Evolutionary conservation across 2,113 vertebrate species (phyloP), one percentile per base, ranked within the genome.

Genomic region (Ailuropoda melanoleuca): DNA sequence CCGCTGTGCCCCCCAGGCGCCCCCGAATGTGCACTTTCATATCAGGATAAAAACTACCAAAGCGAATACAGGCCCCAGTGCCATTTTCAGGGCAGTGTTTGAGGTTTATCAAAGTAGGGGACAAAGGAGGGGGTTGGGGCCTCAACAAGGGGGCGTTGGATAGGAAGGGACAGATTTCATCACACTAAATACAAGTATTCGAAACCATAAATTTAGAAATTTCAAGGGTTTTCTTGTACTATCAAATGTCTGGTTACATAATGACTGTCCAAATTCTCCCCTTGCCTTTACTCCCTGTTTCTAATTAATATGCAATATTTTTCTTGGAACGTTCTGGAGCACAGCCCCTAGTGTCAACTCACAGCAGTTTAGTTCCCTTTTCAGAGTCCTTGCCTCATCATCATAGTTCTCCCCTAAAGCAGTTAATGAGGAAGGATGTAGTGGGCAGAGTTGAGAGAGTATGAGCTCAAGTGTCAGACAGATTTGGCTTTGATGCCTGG

Each of bases 121-220:
- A n/a, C 10, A 12, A 4, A 2, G 64, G 10, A 26, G 18, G 14
- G 3, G 31, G 0, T 2, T 17, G 24, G 23, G 56, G 34, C n/a
- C 77, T 78, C 39, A 86, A 82, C 12, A 48, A 34, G 14, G 23
- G 14, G 37, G 29, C 12, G 21, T 7, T 77, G 19, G 10, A 17
- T 39, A 50, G 29, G 48, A 23, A 58, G 24, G 90, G 55, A 3
- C 9, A 24, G 24, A 60, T 43, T 87, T 85, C 8, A 50, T 58
- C 23, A 60, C 0, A 11, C 13, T 1, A 13, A 39, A 21, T 43
- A 10, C 1, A 13, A 39, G 26, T 43, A 10, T 53, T 83, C 43
- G 15, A 93, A 81, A 68, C 1, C 26, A 39, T 0, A 13, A 17
- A 39, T 37, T 53, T 70, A 31, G 6, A 82, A 55, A 48, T 68